phyloP scores from a whole-genome alignment of 2,113 vertebrate species.

The Cavia aperea region DNA sequence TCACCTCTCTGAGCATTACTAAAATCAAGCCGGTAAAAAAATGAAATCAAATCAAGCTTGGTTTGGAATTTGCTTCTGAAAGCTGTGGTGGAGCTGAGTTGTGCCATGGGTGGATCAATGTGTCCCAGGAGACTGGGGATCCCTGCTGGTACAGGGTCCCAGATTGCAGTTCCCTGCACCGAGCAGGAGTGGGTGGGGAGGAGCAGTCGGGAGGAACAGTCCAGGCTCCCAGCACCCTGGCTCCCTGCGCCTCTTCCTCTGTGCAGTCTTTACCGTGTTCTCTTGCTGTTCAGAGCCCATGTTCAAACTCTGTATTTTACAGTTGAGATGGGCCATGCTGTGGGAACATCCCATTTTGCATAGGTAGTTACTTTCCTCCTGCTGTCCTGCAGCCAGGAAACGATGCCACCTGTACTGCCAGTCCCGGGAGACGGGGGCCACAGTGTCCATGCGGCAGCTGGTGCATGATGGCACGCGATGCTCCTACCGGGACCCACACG shows the following conservation, averaged over 20 bases:
- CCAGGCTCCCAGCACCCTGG: too few relatives aligned
- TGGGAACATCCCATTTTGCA: neutral
- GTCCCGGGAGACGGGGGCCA: constrained; percentile 86
- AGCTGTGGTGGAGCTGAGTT: neutral
- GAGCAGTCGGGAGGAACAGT: neutral
- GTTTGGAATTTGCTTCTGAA: neutral
- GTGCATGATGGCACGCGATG: constrained; percentile 94
- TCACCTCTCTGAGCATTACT: neutral
- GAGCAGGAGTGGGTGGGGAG: neutral
- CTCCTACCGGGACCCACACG: constrained; percentile 94
- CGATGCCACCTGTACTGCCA: constrained; percentile 96
- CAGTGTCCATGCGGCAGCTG: constrained; percentile 92
- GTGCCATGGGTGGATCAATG: neutral
- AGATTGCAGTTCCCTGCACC: too few relatives aligned
- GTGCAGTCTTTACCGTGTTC: neutral
- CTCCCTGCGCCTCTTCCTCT: neutral
- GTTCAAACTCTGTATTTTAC: neutral
- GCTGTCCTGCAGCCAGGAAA: constrained; percentile 80
- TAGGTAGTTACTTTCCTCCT: neutral
- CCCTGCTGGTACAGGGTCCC: neutral
- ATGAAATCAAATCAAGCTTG: neutral
- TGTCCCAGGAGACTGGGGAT: neutral
- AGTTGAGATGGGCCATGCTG: neutral
- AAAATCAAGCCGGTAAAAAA: neutral
- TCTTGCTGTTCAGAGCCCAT: constrained; percentile 9